Evolutionary conservation across 2,888 invertebrate species (phyloP), one percentile per base, ranked within the genome.

Genomic region (Lymantria monacha): DNA sequence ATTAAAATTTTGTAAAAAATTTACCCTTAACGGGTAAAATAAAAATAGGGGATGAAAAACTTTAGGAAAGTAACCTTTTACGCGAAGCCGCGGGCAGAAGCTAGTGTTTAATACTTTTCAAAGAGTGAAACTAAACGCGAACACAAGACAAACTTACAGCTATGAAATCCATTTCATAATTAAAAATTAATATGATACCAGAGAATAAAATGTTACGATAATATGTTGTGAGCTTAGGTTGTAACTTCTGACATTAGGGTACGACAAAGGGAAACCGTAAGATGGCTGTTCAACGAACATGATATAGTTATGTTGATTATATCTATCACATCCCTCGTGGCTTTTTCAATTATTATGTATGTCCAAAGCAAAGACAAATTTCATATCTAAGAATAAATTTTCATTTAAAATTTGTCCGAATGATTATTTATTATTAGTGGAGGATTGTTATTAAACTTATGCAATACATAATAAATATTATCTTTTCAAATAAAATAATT

Each of bases 151-250:
- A 22, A 22, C 5, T 3, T 2, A 5, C 5, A 22, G 22, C 5
- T 22, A 22, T 22, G 5, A 22, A 22, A 22, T 22, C 22, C 12
- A 38, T 12, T 7, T 38, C 3, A 38, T 38, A 38, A n/a, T 38
- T 38, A n/a, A 10, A 41, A 41, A 22, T 13, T 9, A 85, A 81
- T 85, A 79, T 83, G 74, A 80, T 79, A 70, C 66, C 67, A 63
- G 66, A 74, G 81, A 81, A 85, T 75, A 82, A 85, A 85, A 87
- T 85, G 83, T 87, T 83, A 87, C 75, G 82, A 78, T 82, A 85
- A 83, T 86, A 87, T 79, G 82, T 83, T 74, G 69, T 71, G 70
- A 78, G 80, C 79, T 74, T n/a, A n/a, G 5, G 2, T 22, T 22
- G 81, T 83, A 76, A 83, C 79, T 69, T 74, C 72, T 76, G 61